These are phyloP conservation scores for Mustelus asterias DNA, from an alignment of 2,113 vertebrate genomes.

Conservation along the genomic window DNA sequence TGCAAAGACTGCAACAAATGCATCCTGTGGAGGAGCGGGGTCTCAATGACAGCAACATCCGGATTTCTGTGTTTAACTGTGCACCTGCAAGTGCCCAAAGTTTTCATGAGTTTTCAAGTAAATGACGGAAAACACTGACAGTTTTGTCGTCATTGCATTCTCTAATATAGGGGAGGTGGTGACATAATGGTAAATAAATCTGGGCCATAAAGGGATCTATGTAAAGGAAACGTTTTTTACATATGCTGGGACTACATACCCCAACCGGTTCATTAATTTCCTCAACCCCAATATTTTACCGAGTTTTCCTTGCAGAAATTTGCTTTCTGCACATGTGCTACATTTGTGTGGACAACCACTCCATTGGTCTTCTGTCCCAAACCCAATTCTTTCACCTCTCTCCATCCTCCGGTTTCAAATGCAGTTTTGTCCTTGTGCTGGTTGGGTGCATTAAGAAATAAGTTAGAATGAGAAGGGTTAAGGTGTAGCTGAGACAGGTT, in stretches of 20 bases:
- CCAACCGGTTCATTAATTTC: not conserved
- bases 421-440: not conserved
- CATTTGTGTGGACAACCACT: not conserved
- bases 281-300: not conserved
- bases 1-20: too few relatives aligned
- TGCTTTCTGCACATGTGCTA: not conserved
- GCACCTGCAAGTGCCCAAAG: too few relatives aligned
- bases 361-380: not conserved
- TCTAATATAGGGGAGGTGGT: too few relatives aligned
- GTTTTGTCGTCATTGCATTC: too few relatives aligned
- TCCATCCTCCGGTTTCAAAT: not conserved
- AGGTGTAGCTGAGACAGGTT: not conserved
- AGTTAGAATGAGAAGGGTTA: not conserved
- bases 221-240: not conserved
- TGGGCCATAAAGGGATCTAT: not conserved
- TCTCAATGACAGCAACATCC: too few relatives aligned
- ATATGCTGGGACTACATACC: not conserved
- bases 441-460: not conserved
- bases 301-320: not conserved
- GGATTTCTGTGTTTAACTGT: too few relatives aligned
- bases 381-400: not conserved
- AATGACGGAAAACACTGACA: too few relatives aligned
- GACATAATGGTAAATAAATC: too few relatives aligned
- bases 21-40: too few relatives aligned
- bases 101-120: too few relatives aligned